Evolutionary conservation across 2,797 vertebrate species (phyloP), one percentile per base, ranked within the genome.

Genomic region (Rhadinocentrus ornatus): DNA sequence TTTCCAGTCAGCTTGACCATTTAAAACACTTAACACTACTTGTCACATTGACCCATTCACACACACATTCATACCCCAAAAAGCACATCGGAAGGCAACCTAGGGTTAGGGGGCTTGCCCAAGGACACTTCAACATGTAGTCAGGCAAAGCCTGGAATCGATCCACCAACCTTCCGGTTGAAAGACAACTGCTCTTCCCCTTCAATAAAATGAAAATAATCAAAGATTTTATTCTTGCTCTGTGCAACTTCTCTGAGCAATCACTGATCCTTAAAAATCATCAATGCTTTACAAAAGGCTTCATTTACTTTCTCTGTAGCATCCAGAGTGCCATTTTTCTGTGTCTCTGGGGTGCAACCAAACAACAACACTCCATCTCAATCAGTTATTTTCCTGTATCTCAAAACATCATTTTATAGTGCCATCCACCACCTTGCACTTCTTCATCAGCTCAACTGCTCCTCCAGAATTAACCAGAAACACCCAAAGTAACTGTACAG

Each of bases 391-490:
- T 39, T 32, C 44, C 20, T 66, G 20, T 1, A 27, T 54, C 6
- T 0, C 54, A 22, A 82, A 77, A 77, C 29, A 52, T 62, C 15
- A 54, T 52, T 66, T 77, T 70, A 26, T 62, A 3, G 1, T 59
- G 55, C 74, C 35, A 65, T 66, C 66, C 54, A 46, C 39, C 64
- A 65, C 24, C 11, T 20, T 59, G 56, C 29, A 61, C 34, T 56
- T 71, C 68, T 78, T 73, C 22, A 58, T 10, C 64, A 46, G 71
- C 62, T 83, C 55, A 62, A 55, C 75, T 64, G 46, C 66, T 85
- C 73, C 66, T 61, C 62, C 41, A 24, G 56, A 77, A 65, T 83
- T 73, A 85, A 69, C 81, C 66, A 65, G 66, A 71, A 78, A 71
- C 72, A 63, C 48, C 68, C 54, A 37, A 48, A 12, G 11, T 66